Evolutionary conservation across 2,888 invertebrate species (phyloP).

Genomic region (Drosophila macrospina): DNA sequence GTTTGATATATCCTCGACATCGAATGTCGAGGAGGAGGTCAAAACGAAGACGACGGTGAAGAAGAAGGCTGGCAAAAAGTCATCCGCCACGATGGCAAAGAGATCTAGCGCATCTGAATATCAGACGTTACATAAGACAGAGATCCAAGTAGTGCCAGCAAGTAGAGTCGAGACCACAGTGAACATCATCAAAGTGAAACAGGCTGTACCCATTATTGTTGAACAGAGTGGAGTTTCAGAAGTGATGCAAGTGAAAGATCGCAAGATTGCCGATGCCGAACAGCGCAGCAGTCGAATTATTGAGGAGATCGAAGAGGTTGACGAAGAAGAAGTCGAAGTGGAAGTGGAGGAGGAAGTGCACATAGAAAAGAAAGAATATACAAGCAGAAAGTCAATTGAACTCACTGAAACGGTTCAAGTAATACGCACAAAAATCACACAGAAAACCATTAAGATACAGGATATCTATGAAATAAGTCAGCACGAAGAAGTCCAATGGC

Average conservation of each 20-base stretch:
- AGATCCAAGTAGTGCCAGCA: constrained; percentile 76
- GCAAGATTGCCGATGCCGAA: constrained; percentile 80
- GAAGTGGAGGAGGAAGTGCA: constrained; percentile 37
- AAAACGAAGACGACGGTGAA: constrained; percentile 73
- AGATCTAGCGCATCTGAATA: constrained; percentile 80
- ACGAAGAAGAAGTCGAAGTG: constrained; percentile 21
- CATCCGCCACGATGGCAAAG: constrained; percentile 84
- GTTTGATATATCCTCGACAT: constrained; percentile 88
- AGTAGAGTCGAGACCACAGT: constrained; percentile 74
- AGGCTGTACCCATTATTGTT: constrained; percentile 80
- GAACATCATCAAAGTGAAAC: constrained; percentile 74
- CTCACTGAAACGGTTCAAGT: constrained; percentile 86
- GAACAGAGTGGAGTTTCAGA: constrained; percentile 86
- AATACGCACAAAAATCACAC: constrained; percentile 82
- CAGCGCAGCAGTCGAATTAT: constrained; percentile 47
- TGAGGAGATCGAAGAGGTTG: constrained; percentile 44
- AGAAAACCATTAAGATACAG: constrained; percentile 85
- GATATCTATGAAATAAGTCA: constrained; percentile 87
- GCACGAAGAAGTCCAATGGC: constrained; percentile 91
- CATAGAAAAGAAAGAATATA: constrained; percentile 41
- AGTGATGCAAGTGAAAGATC: constrained; percentile 86
- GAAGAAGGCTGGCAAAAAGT: constrained; percentile 74
- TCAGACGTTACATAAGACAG: constrained; percentile 72
- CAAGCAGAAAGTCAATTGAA: constrained; percentile 81
- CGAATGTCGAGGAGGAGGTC: constrained; percentile 45